phyloP scores from a whole-genome alignment of 2,888 invertebrate species.

The Amiota mariae region DNA sequence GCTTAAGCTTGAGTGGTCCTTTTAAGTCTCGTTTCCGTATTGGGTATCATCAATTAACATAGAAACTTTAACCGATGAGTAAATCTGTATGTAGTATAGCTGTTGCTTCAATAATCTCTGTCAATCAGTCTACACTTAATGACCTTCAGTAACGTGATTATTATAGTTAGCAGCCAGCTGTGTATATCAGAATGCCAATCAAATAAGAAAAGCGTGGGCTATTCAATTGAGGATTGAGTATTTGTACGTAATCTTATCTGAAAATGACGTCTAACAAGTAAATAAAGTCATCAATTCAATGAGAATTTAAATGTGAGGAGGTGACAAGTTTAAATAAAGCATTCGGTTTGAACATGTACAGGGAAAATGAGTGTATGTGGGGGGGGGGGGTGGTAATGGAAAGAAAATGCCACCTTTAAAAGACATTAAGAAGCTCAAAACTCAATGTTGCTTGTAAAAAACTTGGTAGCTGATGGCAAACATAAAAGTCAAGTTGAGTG shows the following conservation, averaged over 20 bases:
- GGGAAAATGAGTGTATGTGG: too few relatives aligned
- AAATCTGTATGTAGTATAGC: too few relatives aligned
- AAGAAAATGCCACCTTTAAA: too few relatives aligned
- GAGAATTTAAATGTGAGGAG: conserved; percentile 40
- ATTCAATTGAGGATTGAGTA: not conserved
- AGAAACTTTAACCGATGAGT: too few relatives aligned
- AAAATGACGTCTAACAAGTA: not conserved
- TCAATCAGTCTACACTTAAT: conserved; percentile 11
- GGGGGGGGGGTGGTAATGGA: too few relatives aligned
- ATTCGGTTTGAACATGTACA: too few relatives aligned
- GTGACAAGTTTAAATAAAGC: conserved; percentile 41
- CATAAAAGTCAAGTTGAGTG: conserved; percentile 35
- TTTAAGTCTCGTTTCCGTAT: too few relatives aligned
- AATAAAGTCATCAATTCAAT: not conserved
- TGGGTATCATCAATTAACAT: too few relatives aligned
- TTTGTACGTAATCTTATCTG: not conserved
- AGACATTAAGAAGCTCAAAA: too few relatives aligned
- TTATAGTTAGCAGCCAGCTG: not conserved
- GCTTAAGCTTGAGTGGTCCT: too few relatives aligned
- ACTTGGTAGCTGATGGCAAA: not conserved
- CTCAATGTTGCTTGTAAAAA: too few relatives aligned
- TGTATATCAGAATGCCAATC: not conserved
- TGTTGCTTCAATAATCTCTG: too few relatives aligned
- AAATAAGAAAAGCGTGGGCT: not conserved
- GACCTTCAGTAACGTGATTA: conserved; percentile 3